Conservation (phyloP, 2,113 vertebrate species). For the Menura novaehollandiae region DNA sequence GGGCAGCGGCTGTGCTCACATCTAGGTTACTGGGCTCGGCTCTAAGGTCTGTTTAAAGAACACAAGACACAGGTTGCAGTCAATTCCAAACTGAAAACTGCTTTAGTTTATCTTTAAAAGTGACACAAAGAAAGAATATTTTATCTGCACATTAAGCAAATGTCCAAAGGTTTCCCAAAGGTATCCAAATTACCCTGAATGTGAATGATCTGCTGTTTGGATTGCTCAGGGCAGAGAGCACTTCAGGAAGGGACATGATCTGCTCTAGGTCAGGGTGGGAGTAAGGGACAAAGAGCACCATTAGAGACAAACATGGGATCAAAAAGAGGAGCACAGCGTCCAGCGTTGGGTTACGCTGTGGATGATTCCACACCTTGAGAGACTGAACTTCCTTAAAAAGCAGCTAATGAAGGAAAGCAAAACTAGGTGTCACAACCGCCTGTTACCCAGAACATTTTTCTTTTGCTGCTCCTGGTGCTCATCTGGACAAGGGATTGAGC, state of each 20-base stretch:
- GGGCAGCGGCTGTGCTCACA: not conserved
- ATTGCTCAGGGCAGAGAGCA: not conserved
- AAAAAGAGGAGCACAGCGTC: not conserved
- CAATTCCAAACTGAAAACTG: not conserved
- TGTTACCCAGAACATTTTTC: not conserved
- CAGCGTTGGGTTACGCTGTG: rapidly evolving
- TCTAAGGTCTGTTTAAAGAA: not conserved
- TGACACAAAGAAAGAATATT: not conserved
- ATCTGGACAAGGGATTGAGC: not conserved
- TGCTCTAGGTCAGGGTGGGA: not conserved
- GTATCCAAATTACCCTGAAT: not conserved
- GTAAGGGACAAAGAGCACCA: not conserved
- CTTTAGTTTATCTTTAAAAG: not conserved
- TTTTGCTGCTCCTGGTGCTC: not conserved
- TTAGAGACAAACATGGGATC: not conserved
- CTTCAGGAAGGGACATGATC: not conserved
- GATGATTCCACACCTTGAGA: no score
- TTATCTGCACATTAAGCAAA: not conserved
- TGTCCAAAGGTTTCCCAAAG: not conserved
- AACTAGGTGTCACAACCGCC: not conserved
- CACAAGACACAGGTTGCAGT: not conserved
- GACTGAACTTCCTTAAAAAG: not conserved
- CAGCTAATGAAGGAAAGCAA: not conserved
- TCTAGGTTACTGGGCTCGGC: not conserved
- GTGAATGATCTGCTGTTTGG: not conserved